Percentiles rank a stretch among this genome's conserved stretches.
phyloP scores from a whole-genome alignment of 2,113 vertebrate species.

The Ciconia stormi region DNA sequence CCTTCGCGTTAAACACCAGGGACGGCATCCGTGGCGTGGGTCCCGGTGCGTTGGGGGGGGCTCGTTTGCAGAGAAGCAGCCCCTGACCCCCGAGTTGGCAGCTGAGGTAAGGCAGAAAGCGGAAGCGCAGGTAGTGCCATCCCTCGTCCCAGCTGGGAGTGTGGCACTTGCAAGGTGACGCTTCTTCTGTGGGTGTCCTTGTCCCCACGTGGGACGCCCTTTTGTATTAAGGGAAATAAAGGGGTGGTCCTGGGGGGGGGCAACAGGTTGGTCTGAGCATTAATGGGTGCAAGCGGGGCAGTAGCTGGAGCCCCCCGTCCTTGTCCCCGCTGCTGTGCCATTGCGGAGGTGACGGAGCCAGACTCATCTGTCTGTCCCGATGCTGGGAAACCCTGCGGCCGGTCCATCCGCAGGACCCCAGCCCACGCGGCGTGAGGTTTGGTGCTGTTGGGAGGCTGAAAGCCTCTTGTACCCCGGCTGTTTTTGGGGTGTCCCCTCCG shows the following conservation, averaged over 20 bases:
- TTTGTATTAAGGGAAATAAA: neutral
- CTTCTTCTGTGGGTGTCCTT: neutral
- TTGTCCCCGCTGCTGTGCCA: rapidly evolving
- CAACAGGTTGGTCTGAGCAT: neutral
- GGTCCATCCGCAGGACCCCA: rapidly evolving
- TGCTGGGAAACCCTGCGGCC: neutral
- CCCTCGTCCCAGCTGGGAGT: rapidly evolving
- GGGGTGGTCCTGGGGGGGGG: no score
- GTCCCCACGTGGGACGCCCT: neutral
- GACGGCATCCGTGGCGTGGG: rapidly evolving
- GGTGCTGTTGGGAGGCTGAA: neutral
- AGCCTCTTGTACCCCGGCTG: rapidly evolving
- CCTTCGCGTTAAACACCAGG: neutral
- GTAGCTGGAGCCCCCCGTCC: neutral
- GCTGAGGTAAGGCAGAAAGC: neutral
- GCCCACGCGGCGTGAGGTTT: rapidly evolving
- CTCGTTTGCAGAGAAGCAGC: neutral
- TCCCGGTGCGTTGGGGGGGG: rapidly evolving
- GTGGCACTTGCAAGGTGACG: neutral
- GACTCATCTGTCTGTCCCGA: neutral
- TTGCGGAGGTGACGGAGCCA: neutral
- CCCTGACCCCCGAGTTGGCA: neutral
- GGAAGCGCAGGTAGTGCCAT: rapidly evolving
- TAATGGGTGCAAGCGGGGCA: neutral
- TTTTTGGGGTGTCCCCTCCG: rapidly evolving